A percentile compares a stretch with the other conserved stretches of the same genome.
Evolutionary conservation across 1,140 invertebrate genomes (phyloP).

Genomic region (Nephila pilipes): DNA sequence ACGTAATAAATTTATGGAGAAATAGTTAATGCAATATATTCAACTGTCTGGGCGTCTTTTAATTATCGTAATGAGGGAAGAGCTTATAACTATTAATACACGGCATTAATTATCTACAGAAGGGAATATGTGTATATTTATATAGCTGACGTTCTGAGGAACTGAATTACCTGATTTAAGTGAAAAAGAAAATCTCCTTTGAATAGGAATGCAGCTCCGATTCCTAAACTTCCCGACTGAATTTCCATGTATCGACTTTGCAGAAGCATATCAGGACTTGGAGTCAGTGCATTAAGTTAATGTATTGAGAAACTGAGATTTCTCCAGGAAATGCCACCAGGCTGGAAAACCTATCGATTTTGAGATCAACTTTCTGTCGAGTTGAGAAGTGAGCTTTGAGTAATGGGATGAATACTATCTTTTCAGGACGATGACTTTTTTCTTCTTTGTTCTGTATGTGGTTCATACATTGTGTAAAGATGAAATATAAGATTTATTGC

Average conservation of each 20-base stretch:
- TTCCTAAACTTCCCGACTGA: background rate
- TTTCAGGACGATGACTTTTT: background rate
- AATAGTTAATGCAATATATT: too few relatives aligned
- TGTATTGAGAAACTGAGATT: slow-evolving; percentile 55
- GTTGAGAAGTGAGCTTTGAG: slow-evolving; percentile 42
- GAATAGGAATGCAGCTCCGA: background rate
- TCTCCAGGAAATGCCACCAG: slow-evolving; percentile 4
- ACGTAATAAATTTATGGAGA: too few relatives aligned
- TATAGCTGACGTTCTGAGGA: too few relatives aligned
- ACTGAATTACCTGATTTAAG: too few relatives aligned
- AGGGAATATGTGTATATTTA: too few relatives aligned
- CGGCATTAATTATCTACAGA: too few relatives aligned
- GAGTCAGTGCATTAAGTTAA: slow-evolving; percentile 34
- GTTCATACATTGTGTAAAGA: background rate
- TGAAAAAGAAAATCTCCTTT: background rate
- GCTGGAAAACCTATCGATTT: slow-evolving; percentile 51
- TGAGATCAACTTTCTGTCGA: slow-evolving; percentile 46
- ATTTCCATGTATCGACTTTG: slow-evolving; percentile 13
- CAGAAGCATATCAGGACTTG: background rate
- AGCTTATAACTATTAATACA: too few relatives aligned
- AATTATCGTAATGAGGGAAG: too few relatives aligned
- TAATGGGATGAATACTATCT: slow-evolving; percentile 50
- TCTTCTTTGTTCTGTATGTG: background rate
- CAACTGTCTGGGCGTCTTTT: too few relatives aligned
- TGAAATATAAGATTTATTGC: slow-evolving; percentile 9